phyloP scores from a whole-genome alignment of 2,888 invertebrate genomes.

The Cataglyphis cursor region DNA sequence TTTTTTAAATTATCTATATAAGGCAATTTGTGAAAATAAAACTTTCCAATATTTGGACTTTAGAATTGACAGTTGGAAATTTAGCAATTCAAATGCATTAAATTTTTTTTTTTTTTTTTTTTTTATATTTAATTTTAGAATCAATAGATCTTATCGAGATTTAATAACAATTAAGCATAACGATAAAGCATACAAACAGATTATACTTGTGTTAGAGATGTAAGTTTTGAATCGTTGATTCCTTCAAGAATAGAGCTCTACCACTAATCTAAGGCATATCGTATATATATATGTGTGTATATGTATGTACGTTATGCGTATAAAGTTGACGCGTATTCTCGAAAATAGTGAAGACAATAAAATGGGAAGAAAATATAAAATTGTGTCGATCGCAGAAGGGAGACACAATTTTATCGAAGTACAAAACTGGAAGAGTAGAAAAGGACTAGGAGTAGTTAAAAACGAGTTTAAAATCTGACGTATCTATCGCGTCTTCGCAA shows the following conservation, averaged over 20 bases:
- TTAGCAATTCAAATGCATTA: not conserved
- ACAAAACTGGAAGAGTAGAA: slow-evolving; percentile 79
- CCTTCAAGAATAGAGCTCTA: slow-evolving; percentile 8
- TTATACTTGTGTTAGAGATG: not conserved
- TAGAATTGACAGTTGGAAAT: slow-evolving; percentile 8
- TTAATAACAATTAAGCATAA: slow-evolving; percentile 11
- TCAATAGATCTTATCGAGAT: slow-evolving; percentile 11
- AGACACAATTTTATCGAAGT: slow-evolving; percentile 62
- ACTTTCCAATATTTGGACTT: not conserved
- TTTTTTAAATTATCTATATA: not conserved
- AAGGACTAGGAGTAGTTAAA: slow-evolving; percentile 62
- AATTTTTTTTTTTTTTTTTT: not conserved
- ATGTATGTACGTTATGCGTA: slow-evolving; percentile 3
- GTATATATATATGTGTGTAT: not conserved
- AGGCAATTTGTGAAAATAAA: slow-evolving; percentile 14
- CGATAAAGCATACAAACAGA: not conserved
- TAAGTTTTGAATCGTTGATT: not conserved
- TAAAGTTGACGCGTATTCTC: not conserved
- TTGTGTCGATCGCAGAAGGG: slow-evolving; percentile 9
- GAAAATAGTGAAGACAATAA: slow-evolving; percentile 19
- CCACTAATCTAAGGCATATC: not conserved
- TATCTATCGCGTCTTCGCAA: not conserved
- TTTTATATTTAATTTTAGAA: not conserved
- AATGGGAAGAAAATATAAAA: slow-evolving; percentile 26
- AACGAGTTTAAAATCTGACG: slow-evolving; percentile 12